A percentile compares a stretch with the other conserved stretches of the same genome.
These are phyloP conservation scores for Hylaea fasciaria DNA, from an alignment of 2,888 invertebrate genomes.

Conservation along the genomic window DNA sequence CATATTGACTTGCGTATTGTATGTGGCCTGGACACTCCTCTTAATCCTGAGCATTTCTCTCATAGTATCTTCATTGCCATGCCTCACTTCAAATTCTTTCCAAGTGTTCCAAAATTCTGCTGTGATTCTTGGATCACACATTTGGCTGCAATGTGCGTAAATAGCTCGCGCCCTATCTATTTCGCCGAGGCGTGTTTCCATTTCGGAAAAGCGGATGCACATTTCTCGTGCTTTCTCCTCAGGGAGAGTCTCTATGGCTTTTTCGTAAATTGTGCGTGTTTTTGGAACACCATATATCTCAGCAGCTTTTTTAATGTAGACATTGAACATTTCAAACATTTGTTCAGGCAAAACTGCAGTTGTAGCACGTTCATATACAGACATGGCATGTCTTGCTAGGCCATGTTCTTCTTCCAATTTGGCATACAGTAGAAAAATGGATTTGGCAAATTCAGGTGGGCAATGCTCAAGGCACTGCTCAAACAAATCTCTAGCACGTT, in stretches of 20 bases:
- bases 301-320: conserved; percentile 99
- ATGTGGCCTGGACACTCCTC: conserved; percentile 98
- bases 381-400: conserved; percentile 98
- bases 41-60: conserved; percentile 99
- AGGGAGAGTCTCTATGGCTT: conserved; percentile 96
- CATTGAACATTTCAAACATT: conserved; percentile 99
- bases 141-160: conserved; percentile 99
- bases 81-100: conserved; percentile 99
- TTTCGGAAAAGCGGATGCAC: conserved; percentile 98
- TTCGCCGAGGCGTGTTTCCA: conserved; percentile 99
- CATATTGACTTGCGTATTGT: conserved; percentile 99
- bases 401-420: conserved; percentile 99
- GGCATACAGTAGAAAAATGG: conserved; percentile 97
- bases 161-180: conserved; percentile 98
- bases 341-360: conserved; percentile 96
- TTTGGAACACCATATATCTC: conserved; percentile 99
- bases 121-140: conserved; percentile 99
- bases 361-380: conserved; percentile 98
- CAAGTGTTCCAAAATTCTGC: conserved; percentile 99
- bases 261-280: conserved; percentile 98
- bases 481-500: conserved; percentile 98
- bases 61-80: conserved; percentile 99
- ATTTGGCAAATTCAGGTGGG: conserved; percentile 98
- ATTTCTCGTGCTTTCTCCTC: conserved; percentile 97
- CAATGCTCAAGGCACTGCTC: conserved; percentile 99